phyloP scores from a whole-genome alignment of 1,140 invertebrate species.

The Drosophila albomicans region DNA sequence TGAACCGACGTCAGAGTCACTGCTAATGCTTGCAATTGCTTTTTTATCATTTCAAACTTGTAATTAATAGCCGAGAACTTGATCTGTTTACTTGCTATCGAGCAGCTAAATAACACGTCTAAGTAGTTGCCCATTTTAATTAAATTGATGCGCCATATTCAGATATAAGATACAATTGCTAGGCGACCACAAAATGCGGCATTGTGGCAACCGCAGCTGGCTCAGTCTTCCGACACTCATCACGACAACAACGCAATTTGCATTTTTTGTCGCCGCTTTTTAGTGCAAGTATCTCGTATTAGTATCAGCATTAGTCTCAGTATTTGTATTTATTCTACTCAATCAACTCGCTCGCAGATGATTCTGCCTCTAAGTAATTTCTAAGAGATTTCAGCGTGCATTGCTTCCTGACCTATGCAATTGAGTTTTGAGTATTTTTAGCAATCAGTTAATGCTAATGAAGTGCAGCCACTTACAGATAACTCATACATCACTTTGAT shows the following conservation, averaged over 20 bases:
- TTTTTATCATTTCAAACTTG: not conserved
- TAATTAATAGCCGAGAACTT: constrained; percentile 7
- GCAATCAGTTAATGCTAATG: constrained; percentile 22
- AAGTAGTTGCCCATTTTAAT: not conserved
- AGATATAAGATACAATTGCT: constrained; percentile 10
- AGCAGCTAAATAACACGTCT: not conserved
- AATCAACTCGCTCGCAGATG: no score
- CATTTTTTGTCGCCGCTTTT: constrained; percentile 38
- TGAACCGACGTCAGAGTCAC: not conserved
- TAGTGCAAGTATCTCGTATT: not conserved
- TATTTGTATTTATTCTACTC: constrained; percentile 4
- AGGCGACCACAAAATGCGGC: constrained; percentile 24
- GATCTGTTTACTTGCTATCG: constrained; percentile 2
- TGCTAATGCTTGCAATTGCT: not conserved
- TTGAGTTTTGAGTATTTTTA: constrained; percentile 38
- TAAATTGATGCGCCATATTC: constrained; percentile 12
- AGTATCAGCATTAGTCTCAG: constrained; percentile 6
- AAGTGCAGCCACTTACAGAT: not conserved
- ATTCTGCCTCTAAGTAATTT: not conserved
- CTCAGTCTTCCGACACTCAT: constrained; percentile 5
- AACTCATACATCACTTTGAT: no score
- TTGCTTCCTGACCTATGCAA: constrained; percentile 51
- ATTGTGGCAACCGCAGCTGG: constrained; percentile 33
- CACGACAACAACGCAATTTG: constrained; percentile 47
- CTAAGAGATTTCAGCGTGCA: constrained; percentile 12